Evolutionary conservation across 1,140 invertebrate species (phyloP), one percentile per base, ranked within the genome.

Genomic region (Drosophila erecta): DNA sequence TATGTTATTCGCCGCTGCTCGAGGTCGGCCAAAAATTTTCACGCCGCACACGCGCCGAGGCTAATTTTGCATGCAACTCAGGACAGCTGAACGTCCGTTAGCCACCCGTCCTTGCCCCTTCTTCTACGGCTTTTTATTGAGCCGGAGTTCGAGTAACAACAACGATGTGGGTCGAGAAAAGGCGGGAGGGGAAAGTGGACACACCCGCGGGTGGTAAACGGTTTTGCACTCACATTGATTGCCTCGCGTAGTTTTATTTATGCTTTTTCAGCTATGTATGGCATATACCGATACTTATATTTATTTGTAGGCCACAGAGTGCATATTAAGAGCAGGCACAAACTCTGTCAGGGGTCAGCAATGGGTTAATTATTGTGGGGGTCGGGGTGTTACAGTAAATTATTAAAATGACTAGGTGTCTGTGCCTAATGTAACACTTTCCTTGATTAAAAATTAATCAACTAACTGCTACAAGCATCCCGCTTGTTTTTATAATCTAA

Each of bases 41-140:
- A 89, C 84, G 83, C 75, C 79, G 84, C 71, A 89, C 83, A 87
- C 83, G 83, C 58, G 44, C 58, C 79, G 76, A 61, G 70, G 84
- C 84, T 87, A 87, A 87, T 87, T 87, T 87, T 87, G 84, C 84
- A 87, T 87, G 84, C 84, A 87, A 61, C 84, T 79, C 84, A 87
- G 79, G 66, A 70, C 83, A 78, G 64, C 80, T 77, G 73, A 78
- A 77, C 58, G 71, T 73, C 79, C 73, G 74, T 76, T 71, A 53
- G 62, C 64, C 56, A 17, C 14, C 44, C 22, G 30, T 49, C 37
- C 10, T n/a, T 40, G 3, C 40, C 35, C 17, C 14, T 20, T 11
- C 49, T 35, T 51, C 20, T 12, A 33, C 15, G 55, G 74, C 64
- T 71, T 86, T 86, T 86, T 86, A 86, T 86, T 72, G 79, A 76